These are phyloP conservation scores for Porites lobata DNA, from an alignment of 92 coral and sea anemone genomes.

Conservation along the genomic window DNA sequence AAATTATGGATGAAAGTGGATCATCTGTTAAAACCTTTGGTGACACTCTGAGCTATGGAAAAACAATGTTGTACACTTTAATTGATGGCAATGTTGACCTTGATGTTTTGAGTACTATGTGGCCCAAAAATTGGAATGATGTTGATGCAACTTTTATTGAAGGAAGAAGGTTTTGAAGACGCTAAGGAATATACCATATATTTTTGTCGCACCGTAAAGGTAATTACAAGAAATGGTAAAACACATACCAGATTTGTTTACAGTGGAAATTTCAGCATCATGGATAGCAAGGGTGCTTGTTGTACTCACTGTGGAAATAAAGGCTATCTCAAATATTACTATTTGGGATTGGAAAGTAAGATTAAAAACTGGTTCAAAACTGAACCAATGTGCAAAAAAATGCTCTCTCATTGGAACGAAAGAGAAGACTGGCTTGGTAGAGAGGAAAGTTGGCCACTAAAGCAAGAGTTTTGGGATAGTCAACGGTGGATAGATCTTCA, in stretches of 20 bases:
- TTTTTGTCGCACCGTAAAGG: slow-evolving; percentile 48
- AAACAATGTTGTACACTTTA: slow-evolving; percentile 36
- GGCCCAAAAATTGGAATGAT: slow-evolving; percentile 69
- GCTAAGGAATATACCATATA: slow-evolving; percentile 68
- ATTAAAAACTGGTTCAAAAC: slow-evolving; percentile 67
- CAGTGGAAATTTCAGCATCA: slow-evolving; percentile 61
- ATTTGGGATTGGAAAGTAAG: slow-evolving; percentile 62
- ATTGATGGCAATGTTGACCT: slow-evolving; percentile 38
- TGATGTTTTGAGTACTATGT: slow-evolving; percentile 58
- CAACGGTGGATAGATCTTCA: slow-evolving; percentile 63
- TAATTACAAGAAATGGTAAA: slow-evolving; percentile 51
- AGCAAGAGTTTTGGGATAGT: slow-evolving; percentile 76
- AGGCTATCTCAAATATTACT: slow-evolving; percentile 56
- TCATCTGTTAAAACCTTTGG: slow-evolving; percentile 72
- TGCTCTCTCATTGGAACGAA: slow-evolving; percentile 58
- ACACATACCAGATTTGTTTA: slow-evolving; percentile 44
- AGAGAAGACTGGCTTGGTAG: slow-evolving; percentile 67
- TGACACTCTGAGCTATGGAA: slow-evolving; percentile 61
- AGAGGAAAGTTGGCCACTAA: slow-evolving; percentile 50
- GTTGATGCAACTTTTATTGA: slow-evolving; percentile 47
- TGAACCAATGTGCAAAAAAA: slow-evolving; percentile 50
- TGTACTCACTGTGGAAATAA: slow-evolving; percentile 65
- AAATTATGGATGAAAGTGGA: slow-evolving; percentile 63
- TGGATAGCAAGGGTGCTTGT: slow-evolving; percentile 38
- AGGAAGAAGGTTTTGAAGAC: slow-evolving; percentile 72